Conservation (phyloP, 1,140 invertebrate species). For the Heliconius congener region DNA sequence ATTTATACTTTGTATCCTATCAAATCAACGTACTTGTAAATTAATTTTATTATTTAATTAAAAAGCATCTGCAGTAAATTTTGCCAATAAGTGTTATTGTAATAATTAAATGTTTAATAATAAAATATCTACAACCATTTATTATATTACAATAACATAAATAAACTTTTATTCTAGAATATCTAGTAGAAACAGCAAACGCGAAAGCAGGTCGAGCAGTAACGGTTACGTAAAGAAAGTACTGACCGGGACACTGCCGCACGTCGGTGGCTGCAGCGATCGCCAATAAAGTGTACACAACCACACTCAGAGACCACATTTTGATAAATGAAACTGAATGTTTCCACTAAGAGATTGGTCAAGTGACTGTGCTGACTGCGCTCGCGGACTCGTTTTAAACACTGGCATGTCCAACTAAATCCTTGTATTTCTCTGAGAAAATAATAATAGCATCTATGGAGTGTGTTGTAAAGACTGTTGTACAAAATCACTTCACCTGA, state of each 20-base stretch:
- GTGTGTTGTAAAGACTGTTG: background rate
- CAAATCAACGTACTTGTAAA: too few relatives aligned
- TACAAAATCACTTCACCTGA: background rate
- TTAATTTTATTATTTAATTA: too few relatives aligned
- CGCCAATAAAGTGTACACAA: slow-evolving; percentile 33
- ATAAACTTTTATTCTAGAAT: background rate
- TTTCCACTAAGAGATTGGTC: slow-evolving; percentile 9
- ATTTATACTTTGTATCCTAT: too few relatives aligned
- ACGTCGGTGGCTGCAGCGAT: slow-evolving; percentile 35
- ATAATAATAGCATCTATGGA: background rate
- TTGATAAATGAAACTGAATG: background rate
- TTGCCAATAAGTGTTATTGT: too few relatives aligned
- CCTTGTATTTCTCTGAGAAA: background rate
- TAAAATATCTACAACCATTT: too few relatives aligned
- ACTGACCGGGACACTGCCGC: slow-evolving; percentile 41
- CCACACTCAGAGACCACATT: slow-evolving; percentile 36
- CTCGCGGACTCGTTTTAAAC: slow-evolving; percentile 34
- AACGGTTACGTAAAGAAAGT: slow-evolving; percentile 33
- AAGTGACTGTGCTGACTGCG: slow-evolving; percentile 25
- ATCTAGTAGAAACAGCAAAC: background rate
- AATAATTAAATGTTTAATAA: too few relatives aligned
- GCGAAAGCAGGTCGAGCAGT: slow-evolving; percentile 23
- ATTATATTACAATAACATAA: background rate
- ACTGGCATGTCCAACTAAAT: slow-evolving; percentile 11
- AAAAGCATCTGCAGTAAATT: too few relatives aligned